Evolutionary conservation across 2,888 invertebrate species (phyloP), one percentile per base, ranked within the genome.

Genomic region (Hypomecis atomaria): DNA sequence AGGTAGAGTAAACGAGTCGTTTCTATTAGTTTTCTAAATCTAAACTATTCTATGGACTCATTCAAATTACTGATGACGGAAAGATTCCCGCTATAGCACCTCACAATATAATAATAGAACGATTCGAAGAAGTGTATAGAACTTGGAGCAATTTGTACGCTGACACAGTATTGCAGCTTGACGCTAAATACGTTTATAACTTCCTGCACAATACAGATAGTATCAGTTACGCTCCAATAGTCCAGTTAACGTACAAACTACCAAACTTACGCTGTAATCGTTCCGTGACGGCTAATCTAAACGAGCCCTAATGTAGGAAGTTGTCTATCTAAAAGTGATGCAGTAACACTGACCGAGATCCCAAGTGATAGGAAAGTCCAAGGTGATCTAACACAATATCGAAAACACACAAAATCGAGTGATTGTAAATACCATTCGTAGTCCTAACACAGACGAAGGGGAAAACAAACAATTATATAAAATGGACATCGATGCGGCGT

Each of bases 361-460:
- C 84, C 83, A 85, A 88, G 82, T 84, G 78, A 85, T 81, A 88
- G 83, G 84, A 88, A 86, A 87, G 82, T 84, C 85, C 81, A 84
- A 81, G 84, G 85, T 86, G 87, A 87, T 78, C 88, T 88, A 90
- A 87, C 85, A 90, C 85, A 89, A 87, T 87, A 86, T 83, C 74
- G 83, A 88, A 85, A 88, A 90, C 86, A 90, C 89, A 91, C 88
- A 89, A 79, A 86, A 87, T 85, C 83, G 84, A 89, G 85, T 86
- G 83, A 89, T 73, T 77, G 71, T 84, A 83, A 85, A 78, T 85
- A 88, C 85, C 90, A 92, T 90, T 90, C 84, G 89, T 88, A 90
- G 86, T 79, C 90, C 89, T 89, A 89, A 88, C 89, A 90, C 79
- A 88, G 87, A 88, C 86, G 85, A 87, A 89, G 87, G 83, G 85